phyloP scores from a whole-genome alignment of 2,888 invertebrate genomes.

The Microdon myrmicae region DNA sequence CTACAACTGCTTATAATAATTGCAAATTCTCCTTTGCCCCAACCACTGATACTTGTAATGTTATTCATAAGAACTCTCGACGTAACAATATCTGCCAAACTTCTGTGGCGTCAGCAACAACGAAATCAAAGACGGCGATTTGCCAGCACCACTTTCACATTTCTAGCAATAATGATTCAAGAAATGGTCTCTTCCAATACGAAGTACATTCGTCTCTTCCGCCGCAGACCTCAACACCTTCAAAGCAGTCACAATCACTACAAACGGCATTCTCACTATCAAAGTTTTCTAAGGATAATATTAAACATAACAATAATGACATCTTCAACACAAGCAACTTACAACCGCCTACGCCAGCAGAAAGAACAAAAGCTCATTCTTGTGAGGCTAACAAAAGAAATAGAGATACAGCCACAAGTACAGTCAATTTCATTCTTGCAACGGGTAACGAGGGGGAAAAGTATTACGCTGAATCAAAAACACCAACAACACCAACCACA shows the following conservation, averaged over 20 bases:
- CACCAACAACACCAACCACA: slow-evolving; percentile 27
- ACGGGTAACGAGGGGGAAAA: slow-evolving; percentile 12
- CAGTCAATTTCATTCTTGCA: slow-evolving; percentile 25
- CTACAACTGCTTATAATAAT: slow-evolving; percentile 26
- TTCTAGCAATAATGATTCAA: slow-evolving; percentile 7
- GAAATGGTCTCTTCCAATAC: slow-evolving; percentile 28
- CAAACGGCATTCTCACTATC: slow-evolving; percentile 1
- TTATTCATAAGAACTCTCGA: neutral
- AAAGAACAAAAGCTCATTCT: too few relatives aligned
- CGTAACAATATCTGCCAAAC: slow-evolving; percentile 1
- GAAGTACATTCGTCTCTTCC: slow-evolving; percentile 19
- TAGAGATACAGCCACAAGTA: slow-evolving; percentile 7
- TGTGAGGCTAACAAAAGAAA: too few relatives aligned
- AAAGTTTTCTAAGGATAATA: slow-evolving; percentile 19
- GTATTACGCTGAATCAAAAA: slow-evolving; percentile 23
- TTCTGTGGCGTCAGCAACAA: neutral
- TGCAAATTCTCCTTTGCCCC: slow-evolving; percentile 17
- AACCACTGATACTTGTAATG: slow-evolving; percentile 12
- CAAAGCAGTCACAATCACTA: neutral
- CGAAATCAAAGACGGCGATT: neutral
- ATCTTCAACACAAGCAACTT: slow-evolving; percentile 15
- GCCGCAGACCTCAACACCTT: slow-evolving; percentile 11
- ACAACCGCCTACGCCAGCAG: too few relatives aligned
- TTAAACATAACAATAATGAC: slow-evolving; percentile 25
- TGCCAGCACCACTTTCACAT: slow-evolving; percentile 14